These are phyloP conservation scores for Phyllotreta cruciferae DNA, from an alignment of 2,888 invertebrate species.

Conservation along the genomic window DNA sequence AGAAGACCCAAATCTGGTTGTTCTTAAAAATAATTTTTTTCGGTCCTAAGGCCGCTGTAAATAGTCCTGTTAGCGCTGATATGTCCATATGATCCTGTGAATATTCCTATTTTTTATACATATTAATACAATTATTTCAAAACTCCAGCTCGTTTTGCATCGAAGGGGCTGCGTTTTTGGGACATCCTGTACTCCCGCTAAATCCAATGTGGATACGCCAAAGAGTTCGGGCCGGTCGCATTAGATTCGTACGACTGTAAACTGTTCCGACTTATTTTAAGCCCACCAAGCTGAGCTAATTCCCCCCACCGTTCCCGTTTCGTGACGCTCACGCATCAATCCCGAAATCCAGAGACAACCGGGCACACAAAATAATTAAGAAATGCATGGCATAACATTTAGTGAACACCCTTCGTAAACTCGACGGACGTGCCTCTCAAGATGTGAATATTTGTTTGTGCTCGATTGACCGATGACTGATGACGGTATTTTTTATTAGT, in stretches of 20 bases:
- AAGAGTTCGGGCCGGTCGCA: too few species aligned
- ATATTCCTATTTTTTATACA: too few species aligned
- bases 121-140: too few species aligned
- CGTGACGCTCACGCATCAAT: slow-evolving; percentile 43
- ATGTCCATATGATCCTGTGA: too few species aligned
- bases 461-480: slow-evolving; percentile 19
- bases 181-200: too few species aligned
- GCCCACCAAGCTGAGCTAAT: slow-evolving; percentile 45
- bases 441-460: slow-evolving; percentile 35
- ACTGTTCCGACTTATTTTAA: slow-evolving; percentile 51
- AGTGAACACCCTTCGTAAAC: slow-evolving; percentile 42
- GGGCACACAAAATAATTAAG: slow-evolving; percentile 40
- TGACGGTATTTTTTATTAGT: slow-evolving; percentile 22
- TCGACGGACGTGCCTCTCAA: slow-evolving; percentile 32
- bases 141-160: too few species aligned
- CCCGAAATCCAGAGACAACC: slow-evolving; percentile 47
- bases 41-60: too few species aligned
- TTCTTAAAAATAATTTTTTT: too few species aligned
- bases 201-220: too few species aligned
- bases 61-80: too few species aligned
- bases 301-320: slow-evolving; percentile 40
- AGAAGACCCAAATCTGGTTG: too few species aligned
- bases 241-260: background rate
- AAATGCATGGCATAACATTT: slow-evolving; percentile 37
- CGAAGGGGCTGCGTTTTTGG: too few species aligned